A percentile compares a stretch with the other conserved stretches of the same genome.
phyloP scores from a whole-genome alignment of 2,797 vertebrate species.

The Vipera latastei region DNA sequence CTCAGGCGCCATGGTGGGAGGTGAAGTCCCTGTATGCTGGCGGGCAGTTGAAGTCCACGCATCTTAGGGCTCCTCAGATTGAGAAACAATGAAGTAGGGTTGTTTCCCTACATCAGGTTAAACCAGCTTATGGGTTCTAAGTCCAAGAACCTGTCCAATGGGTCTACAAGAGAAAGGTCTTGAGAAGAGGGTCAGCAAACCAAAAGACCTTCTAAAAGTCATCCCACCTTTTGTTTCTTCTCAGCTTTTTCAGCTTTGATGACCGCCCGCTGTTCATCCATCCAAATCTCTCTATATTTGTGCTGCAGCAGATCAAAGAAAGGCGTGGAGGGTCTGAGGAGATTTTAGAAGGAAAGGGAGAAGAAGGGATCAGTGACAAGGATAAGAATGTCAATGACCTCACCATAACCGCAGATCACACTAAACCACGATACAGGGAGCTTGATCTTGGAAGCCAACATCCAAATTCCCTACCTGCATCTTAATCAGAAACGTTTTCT shows the following conservation, averaged over 20 bases:
- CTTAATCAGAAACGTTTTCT: neutral
- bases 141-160: neutral
- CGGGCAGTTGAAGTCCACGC: neutral
- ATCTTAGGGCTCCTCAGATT: neutral
- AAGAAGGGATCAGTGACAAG: no score
- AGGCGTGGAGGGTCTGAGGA: conserved; percentile 74
- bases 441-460: neutral
- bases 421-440: neutral
- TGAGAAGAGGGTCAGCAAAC: neutral
- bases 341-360: neutral
- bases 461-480: neutral
- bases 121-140: neutral
- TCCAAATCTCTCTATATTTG: conserved; percentile 76
- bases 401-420: neutral
- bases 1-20: neutral
- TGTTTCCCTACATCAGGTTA: neutral
- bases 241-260: conserved; percentile 48
- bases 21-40: neutral
- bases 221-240: conserved; percentile 69
- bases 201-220: rapidly evolving
- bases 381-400: neutral
- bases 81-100: neutral
- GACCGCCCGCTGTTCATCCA: conserved; percentile 73
- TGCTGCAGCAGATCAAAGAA: conserved; percentile 78
- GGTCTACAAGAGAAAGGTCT: neutral